These are phyloP conservation scores for Ellobius talpinus DNA, from an alignment of 2,113 vertebrate genomes.

Conservation along the genomic window DNA sequence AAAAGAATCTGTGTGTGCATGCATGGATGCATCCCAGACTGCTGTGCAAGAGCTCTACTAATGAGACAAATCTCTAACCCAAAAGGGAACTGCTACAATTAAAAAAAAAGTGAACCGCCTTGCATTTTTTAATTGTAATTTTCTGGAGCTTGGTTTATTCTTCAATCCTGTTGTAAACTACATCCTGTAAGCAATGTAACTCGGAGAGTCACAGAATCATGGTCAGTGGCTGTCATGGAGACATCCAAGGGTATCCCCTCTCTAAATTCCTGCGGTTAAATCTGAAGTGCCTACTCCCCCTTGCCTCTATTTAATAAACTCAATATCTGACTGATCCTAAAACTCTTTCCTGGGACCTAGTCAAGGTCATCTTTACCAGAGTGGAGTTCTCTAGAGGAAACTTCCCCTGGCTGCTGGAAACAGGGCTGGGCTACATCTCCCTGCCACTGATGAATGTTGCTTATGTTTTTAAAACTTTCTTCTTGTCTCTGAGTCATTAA, in stretches of 20 bases:
- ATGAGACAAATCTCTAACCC: neutral
- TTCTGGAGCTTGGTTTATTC: neutral
- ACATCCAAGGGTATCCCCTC: too few species aligned
- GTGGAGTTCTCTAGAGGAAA: neutral
- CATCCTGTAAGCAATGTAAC: neutral
- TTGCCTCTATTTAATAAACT: neutral
- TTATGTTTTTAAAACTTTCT: neutral
- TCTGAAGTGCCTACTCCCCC: neutral
- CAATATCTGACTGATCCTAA: neutral
- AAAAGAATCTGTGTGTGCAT: neutral
- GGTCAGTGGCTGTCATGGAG: neutral
- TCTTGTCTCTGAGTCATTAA: slow-evolving; percentile 19
- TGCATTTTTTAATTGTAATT: neutral
- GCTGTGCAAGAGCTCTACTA: neutral
- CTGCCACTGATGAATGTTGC: neutral
- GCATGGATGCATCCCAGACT: neutral
- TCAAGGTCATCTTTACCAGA: neutral
- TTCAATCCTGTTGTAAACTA: neutral
- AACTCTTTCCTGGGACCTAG: neutral
- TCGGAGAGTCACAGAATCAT: neutral
- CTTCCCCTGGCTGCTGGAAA: too few species aligned
- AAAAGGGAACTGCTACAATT: neutral
- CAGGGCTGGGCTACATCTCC: neutral
- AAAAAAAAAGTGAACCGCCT: neutral
- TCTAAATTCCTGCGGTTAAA: neutral